These are phyloP conservation scores for Odontamblyopus lacepedii DNA, from an alignment of 2,797 vertebrate species.

Conservation along the genomic window DNA sequence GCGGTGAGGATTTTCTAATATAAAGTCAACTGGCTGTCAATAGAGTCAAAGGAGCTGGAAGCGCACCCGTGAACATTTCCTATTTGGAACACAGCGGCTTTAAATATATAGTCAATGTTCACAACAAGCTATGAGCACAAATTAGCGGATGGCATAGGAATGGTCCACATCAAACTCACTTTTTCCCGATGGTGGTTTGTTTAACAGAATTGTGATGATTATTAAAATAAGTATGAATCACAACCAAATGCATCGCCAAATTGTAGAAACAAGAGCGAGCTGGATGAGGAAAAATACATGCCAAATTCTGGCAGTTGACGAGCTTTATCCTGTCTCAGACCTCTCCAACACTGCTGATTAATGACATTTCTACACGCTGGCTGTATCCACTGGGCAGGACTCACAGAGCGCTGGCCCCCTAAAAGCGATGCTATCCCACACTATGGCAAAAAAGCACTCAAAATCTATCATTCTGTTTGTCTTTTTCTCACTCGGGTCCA, in stretches of 20 bases:
- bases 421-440: slow-evolving; percentile 62
- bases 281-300: slow-evolving; percentile 36
- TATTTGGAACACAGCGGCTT: too few relatives aligned
- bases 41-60: too few relatives aligned
- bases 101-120: too few relatives aligned
- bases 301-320: slow-evolving; percentile 53
- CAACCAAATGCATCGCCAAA: slow-evolving; percentile 1
- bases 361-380: slow-evolving; percentile 61
- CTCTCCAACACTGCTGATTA: slow-evolving; percentile 66
- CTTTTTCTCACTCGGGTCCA: slow-evolving; percentile 20
- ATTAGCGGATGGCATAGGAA: neutral
- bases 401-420: slow-evolving; percentile 53
- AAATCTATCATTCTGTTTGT: slow-evolving; percentile 28
- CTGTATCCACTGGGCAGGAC: slow-evolving; percentile 51
- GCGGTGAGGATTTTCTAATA: too few relatives aligned
- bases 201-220: neutral
- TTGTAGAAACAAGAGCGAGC: slow-evolving; percentile 24
- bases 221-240: neutral
- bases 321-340: slow-evolving; percentile 49
- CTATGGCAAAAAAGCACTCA: slow-evolving; percentile 39
- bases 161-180: neutral
- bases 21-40: too few relatives aligned
- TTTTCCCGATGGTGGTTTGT: neutral
- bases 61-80: too few relatives aligned
- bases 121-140: too few relatives aligned